Percentiles rank a stretch among this genome's conserved stretches.
phyloP scores from a whole-genome alignment of 92 coral and sea anemone species.

The Heliopora coerulea region DNA sequence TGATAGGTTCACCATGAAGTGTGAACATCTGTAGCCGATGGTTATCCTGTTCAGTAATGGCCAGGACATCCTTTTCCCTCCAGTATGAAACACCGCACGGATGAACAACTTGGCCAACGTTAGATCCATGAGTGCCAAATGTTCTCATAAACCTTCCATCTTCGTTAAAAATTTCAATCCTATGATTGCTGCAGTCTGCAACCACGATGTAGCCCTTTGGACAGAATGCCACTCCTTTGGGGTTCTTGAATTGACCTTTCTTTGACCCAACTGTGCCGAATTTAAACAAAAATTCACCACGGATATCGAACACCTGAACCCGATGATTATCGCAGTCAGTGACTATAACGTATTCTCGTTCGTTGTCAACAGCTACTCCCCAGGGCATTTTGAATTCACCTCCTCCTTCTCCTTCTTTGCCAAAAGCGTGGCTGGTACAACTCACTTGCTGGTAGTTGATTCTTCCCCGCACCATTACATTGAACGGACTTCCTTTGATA shows the following conservation, averaged over 20 bases:
- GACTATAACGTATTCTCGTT: conserved; percentile 72
- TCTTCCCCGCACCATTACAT: conserved; percentile 77
- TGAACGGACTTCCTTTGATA: conserved; percentile 88
- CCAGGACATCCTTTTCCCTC: conserved; percentile 73
- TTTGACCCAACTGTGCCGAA: conserved; percentile 82
- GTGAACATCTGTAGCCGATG: conserved; percentile 86
- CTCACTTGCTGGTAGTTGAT: conserved; percentile 85
- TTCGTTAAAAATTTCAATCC: conserved; percentile 87
- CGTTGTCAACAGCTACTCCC: conserved; percentile 87
- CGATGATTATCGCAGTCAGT: conserved; percentile 93
- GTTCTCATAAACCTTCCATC: conserved; percentile 86
- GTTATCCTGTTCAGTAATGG: conserved; percentile 88
- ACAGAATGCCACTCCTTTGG: conserved; percentile 74
- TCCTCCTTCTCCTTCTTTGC: conserved; percentile 87
- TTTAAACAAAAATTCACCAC: conserved; percentile 83
- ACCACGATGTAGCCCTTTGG: conserved; percentile 83
- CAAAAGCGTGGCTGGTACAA: conserved; percentile 69
- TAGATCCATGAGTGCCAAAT: conserved; percentile 71
- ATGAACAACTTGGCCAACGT: conserved; percentile 73
- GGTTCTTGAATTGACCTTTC: conserved; percentile 83
- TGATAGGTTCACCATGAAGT: conserved; percentile 72
- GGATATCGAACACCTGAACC: conserved; percentile 87
- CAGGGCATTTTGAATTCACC: conserved; percentile 94
- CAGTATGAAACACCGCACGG: conserved; percentile 88
- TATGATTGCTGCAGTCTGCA: conserved; percentile 90